Conservation (phyloP, 2,888 invertebrate species). For the Epicampocera succincta region DNA sequence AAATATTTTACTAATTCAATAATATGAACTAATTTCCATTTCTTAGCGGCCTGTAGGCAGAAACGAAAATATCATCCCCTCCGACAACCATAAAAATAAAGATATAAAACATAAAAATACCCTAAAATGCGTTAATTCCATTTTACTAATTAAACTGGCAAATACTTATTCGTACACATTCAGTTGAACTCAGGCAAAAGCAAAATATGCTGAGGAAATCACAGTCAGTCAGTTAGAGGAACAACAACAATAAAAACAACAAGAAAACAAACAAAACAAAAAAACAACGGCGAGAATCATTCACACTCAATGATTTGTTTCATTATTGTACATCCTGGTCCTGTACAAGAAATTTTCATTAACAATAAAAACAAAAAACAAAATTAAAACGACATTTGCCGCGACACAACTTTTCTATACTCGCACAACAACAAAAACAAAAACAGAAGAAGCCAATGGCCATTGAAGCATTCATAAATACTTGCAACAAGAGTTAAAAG, state of each 20-base stretch:
- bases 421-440: constrained; percentile 11
- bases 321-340: constrained; percentile 73
- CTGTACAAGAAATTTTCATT: constrained; percentile 80
- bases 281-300: constrained; percentile 71
- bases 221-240: constrained; percentile 58
- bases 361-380: constrained; percentile 77
- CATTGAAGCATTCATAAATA: constrained; percentile 60
- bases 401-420: constrained; percentile 60
- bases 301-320: constrained; percentile 81
- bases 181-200: constrained; percentile 67
- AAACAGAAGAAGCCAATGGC: constrained; percentile 59
- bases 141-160: constrained; percentile 80
- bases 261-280: constrained; percentile 13
- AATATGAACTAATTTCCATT: constrained; percentile 24
- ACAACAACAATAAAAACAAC: too few relatives aligned
- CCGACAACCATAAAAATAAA: constrained; percentile 20
- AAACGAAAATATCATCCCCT: neutral
- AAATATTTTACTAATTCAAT: constrained; percentile 17
- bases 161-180: constrained; percentile 70
- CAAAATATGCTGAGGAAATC: constrained; percentile 64
- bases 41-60: neutral
- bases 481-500: constrained; percentile 13
- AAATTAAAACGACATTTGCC: constrained; percentile 71
- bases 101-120: constrained; percentile 67
- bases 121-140: constrained; percentile 79